Evolutionary conservation across 2,888 invertebrate genomes (phyloP).

Genomic region (Papilio elwesi): DNA sequence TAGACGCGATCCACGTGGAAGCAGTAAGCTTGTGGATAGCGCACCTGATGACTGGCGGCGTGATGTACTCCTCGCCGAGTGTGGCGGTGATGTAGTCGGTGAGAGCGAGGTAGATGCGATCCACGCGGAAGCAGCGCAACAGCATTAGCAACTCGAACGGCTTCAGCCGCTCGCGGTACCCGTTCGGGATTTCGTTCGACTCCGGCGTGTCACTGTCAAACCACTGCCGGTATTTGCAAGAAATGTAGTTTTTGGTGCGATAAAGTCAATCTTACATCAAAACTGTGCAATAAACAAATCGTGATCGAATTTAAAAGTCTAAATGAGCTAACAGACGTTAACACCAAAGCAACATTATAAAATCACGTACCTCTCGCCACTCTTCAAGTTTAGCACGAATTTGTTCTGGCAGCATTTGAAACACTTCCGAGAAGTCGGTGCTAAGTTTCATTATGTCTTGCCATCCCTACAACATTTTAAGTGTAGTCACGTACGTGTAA

Average conservation of each 20-base stretch:
- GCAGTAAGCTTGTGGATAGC: slow-evolving; percentile 59
- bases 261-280: too few species aligned
- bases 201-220: slow-evolving; percentile 94
- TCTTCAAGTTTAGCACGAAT: slow-evolving; percentile 78
- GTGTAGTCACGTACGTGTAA: background rate
- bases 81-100: slow-evolving; percentile 91
- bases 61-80: slow-evolving; percentile 95
- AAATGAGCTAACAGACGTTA: too few species aligned
- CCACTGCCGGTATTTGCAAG: slow-evolving; percentile 84
- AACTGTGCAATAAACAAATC: too few species aligned
- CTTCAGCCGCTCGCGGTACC: slow-evolving; percentile 86
- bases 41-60: slow-evolving; percentile 91
- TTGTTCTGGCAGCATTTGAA: slow-evolving; percentile 86
- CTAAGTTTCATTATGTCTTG: slow-evolving; percentile 91
- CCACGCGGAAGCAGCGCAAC: slow-evolving; percentile 94
- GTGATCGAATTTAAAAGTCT: too few species aligned
- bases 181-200: slow-evolving; percentile 86
- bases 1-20: slow-evolving; percentile 95
- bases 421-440: slow-evolving; percentile 87
- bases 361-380: slow-evolving; percentile 87
- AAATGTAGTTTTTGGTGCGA: too few species aligned
- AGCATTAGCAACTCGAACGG: slow-evolving; percentile 91
- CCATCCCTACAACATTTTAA: slow-evolving; percentile 85
- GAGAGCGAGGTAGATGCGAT: slow-evolving; percentile 94
- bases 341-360: background rate